Base-by-base conservation (phyloP, 2,888 invertebrate genomes). In the Anoplius nigerrimus region DNA sequence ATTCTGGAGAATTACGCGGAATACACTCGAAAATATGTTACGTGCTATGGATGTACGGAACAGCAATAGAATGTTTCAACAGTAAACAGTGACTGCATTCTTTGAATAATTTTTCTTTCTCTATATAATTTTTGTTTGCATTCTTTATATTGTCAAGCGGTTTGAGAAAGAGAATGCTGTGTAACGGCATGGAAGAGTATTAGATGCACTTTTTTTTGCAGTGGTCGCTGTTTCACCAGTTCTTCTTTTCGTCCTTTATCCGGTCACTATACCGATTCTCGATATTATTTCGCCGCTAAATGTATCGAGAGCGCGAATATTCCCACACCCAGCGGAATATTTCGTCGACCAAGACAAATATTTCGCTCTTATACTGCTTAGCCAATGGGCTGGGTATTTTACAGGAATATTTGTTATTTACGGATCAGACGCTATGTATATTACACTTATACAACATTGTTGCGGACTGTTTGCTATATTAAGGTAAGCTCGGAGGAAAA, bases 341-440 rank as follows among this genome's bases (percentile, higher is more conserved):
- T 48, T 48, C 16, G 16, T 48, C 5, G 48, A 48, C 8, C 48
- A 48, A n/a, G 48, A 48, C 3, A 48, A 48, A 48, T 48, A 48
- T 13, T 48, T 5, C 18, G 11, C 11, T 16, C 2, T 48, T 5
- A 15, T 48, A 5, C 2, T 18, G 3, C 8, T 48, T 2, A 48
- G 1, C 18, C n/a, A 48, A 48, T 48, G 16, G 5, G 1, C n/a
- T 8, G 16, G 4, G 1, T 18, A 5, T 8, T 5, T n/a, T 16
- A 8, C n/a, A 0, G 18, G 11, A 18, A 8, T 48, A 48, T 2
- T 48, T 18, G 16, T 48, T 1, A 16, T 16, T 4, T 1, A 2
- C 5, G 48, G 16, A 6, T 8, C 48, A 1, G 48, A 48, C 16
- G n/a, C 48, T 1, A 16, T 48, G 48, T 48, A 48, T 13, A 18